These are phyloP conservation scores for Spodoptera picta DNA, from an alignment of 2,888 invertebrate genomes.

Conservation along the genomic window DNA sequence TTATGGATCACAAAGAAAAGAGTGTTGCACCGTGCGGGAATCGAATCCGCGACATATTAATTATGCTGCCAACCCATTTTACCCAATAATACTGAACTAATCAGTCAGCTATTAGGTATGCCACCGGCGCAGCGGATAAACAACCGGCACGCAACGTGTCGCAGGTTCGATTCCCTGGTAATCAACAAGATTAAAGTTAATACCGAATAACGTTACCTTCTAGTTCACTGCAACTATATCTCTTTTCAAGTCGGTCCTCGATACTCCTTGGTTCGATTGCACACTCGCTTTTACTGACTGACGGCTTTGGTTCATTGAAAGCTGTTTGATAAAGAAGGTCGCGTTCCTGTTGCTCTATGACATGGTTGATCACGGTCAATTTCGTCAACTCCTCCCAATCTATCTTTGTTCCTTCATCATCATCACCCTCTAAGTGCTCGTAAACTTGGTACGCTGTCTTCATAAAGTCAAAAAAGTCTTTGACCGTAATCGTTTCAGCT, in stretches of 20 bases:
- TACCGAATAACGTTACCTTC: conserved; percentile 67
- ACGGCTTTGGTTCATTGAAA: conserved; percentile 71
- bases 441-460: conserved; percentile 92
- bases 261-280: conserved; percentile 68
- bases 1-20: too few species aligned
- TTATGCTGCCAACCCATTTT: too few species aligned
- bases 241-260: conserved; percentile 72
- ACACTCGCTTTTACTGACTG: conserved; percentile 80
- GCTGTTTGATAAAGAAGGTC: conserved; percentile 78
- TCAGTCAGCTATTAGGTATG: too few species aligned
- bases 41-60: too few species aligned
- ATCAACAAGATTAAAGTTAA: too few species aligned
- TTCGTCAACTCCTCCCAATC: conserved; percentile 87
- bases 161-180: too few species aligned
- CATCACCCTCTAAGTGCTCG: conserved; percentile 81
- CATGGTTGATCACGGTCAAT: conserved; percentile 83
- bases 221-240: conserved; percentile 80
- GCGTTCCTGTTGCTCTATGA: conserved; percentile 83
- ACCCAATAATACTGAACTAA: too few species aligned
- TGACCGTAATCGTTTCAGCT: conserved; percentile 90
- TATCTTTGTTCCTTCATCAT: conserved; percentile 81
- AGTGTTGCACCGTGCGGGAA: too few species aligned
- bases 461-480: conserved; percentile 92
- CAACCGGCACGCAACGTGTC: too few species aligned
- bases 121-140: too few species aligned